Evolutionary conservation across 2,113 vertebrate genomes (phyloP).

Genomic region (Noctilio leporinus): DNA sequence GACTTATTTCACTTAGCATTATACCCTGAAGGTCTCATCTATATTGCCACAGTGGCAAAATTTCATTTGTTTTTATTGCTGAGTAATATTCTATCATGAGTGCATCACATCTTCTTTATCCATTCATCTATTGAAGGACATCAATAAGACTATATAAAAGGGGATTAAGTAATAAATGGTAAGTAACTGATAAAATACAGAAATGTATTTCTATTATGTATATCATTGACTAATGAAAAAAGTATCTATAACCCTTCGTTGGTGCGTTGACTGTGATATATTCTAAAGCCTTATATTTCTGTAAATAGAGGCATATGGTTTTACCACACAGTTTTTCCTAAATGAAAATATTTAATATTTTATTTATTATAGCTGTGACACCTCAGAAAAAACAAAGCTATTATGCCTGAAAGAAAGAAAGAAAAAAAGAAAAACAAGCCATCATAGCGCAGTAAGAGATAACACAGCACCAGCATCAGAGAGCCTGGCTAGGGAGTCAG

Average conservation of each 20-base stretch:
- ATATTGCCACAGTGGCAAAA: neutral
- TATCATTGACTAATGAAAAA: neutral
- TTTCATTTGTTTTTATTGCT: neutral
- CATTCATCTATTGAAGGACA: neutral
- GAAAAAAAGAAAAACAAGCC: neutral
- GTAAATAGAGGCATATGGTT: neutral
- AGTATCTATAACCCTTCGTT: neutral
- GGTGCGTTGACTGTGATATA: neutral
- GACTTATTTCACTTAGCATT: neutral
- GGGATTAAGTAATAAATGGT: slow-evolving; percentile 12
- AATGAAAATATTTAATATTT: slow-evolving; percentile 12
- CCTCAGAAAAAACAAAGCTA: neutral
- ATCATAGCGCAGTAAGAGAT: neutral
- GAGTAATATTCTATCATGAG: neutral
- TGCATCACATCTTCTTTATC: neutral
- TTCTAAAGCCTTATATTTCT: slow-evolving; percentile 24
- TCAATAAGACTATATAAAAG: neutral
- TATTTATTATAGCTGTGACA: neutral
- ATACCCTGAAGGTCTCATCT: neutral
- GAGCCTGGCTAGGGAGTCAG: neutral
- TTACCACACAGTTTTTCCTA: neutral
- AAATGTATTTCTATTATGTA: neutral
- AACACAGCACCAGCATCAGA: neutral
- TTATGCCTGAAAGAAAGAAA: neutral
- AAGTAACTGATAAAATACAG: neutral